Evolutionary conservation across 2,113 vertebrate genomes (phyloP), one percentile per base, ranked within the genome.

Genomic region (Suncus etruscus): DNA sequence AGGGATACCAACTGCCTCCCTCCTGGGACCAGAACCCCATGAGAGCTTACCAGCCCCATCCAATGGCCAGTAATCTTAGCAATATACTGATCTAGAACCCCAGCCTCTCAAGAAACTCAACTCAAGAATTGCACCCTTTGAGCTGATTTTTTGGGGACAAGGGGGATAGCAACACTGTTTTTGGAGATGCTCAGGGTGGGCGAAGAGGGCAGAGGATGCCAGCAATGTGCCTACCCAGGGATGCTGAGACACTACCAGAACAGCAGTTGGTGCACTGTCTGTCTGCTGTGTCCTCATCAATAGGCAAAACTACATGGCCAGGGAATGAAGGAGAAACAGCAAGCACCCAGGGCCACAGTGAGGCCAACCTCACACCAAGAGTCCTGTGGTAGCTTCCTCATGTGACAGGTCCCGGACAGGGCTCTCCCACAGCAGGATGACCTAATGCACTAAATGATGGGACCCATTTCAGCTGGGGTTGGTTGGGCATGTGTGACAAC

Each of bases 271-370:
- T 31, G 8, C 22, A 12, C 45, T 1, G 25, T 11, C 11, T 1
- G 7, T 39, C 11, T 70, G 32, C 4, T 22, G 63, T n/a, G 25
- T 10, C 79, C 27, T 47, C 15, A 0, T 50, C 50, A 9, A 3
- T 1, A 12, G 61, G 45, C 29, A 39, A 39, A 39, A 39, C 5
- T 5, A 11, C n/a, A 29, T 0, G 54, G 24, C 5, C 0, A 0
- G 1, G 77, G 22, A 8, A 15, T 47, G 58, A 22, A 20, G 61
- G 74, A 66, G 82, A 68, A 7, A 4, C 14, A 16, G 15, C 50
- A 6, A 51, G n/a, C 72, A 29, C 0, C 16, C 27, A 3, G 31
- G 31, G 31, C 83, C 76, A 39, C 47, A 6, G 45, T 7, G 0
- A 11, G n/a, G 5, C 47, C 58, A 51, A 15, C 11, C 54, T 24